Conservation (phyloP, 2,113 vertebrate species). For the Calyptomena viridis region DNA sequence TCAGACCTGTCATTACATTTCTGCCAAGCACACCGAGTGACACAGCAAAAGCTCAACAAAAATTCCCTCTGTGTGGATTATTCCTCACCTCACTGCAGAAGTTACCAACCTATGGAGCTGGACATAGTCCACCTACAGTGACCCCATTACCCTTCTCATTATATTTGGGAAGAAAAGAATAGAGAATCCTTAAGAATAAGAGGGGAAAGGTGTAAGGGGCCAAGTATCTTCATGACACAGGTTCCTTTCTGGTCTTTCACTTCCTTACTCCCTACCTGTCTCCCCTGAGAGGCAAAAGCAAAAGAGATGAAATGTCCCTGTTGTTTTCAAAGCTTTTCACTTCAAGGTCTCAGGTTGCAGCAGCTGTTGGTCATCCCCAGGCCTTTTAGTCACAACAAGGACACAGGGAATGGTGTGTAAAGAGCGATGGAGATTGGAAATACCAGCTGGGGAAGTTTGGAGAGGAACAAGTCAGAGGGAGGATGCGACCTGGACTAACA, state of each 20-base stretch:
- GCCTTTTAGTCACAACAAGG: background rate
- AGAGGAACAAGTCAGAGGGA: background rate
- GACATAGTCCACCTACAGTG: background rate
- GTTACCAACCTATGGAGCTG: background rate
- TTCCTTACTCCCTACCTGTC: background rate
- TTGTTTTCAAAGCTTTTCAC: background rate
- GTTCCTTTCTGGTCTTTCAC: background rate
- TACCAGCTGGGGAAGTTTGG: background rate
- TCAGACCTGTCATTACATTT: background rate
- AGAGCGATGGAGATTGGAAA: background rate
- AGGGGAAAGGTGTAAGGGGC: background rate
- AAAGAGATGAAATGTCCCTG: background rate
- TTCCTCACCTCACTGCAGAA: background rate
- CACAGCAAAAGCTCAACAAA: background rate
- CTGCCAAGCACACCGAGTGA: background rate
- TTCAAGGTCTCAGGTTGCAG: background rate
- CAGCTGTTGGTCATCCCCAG: background rate
- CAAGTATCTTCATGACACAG: background rate
- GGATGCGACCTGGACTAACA: background rate
- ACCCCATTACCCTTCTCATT: background rate
- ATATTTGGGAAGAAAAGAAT: background rate
- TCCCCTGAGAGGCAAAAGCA: background rate
- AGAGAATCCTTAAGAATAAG: background rate
- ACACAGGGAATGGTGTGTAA: background rate
- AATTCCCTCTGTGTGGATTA: background rate